Evolutionary conservation across 1,140 invertebrate genomes (phyloP), one percentile per base, ranked within the genome.

Genomic region (Listronotus oregonensis): DNA sequence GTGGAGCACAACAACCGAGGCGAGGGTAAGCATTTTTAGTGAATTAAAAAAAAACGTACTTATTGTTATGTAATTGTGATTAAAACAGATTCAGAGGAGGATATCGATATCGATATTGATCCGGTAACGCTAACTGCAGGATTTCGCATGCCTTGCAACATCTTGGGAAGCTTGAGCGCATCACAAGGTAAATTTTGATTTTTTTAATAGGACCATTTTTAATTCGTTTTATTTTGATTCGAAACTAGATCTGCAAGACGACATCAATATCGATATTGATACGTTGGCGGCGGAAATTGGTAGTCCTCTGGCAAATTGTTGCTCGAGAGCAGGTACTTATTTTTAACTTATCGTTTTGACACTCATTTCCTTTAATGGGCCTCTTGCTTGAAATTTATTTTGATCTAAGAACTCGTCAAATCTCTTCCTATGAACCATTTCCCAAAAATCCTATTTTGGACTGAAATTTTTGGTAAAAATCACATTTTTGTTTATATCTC

Each of bases 291-390:
- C 52, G 18, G 39, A 55, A 21, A 40, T 55, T 42, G 32, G 15
- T 18, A 52, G 32, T 21, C 27, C 50, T 52, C 27, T 52, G 27
- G 27, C 21, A 15, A 10, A 52, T 14, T 11, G 21, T 55, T 15
- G 52, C 34, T 39, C 57, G 6, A 61, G 34, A 54, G 64, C 61
- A 27, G 64, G 64, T 66, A 66, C 54, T 15, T 27, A 27, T 3
- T 1, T 3, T 1, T 27, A 27, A 27, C 21, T 27, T 5, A 27
- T 5, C 21, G 5, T 27, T 27, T 5, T 3, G 5, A 27, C 21
- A 27, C 5, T 27, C 21, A 27, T 27, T 5, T 27, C 21, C 21
- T 27, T 27, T 3, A n/a, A n/a, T n/a, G n/a, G n/a, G n/a, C n/a
- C n/a, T n/a, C n/a, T n/a, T n/a, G n/a, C n/a, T n/a, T n/a, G n/a